Conservation (phyloP, 2,113 vertebrate species). For the Oophaga pumilio region DNA sequence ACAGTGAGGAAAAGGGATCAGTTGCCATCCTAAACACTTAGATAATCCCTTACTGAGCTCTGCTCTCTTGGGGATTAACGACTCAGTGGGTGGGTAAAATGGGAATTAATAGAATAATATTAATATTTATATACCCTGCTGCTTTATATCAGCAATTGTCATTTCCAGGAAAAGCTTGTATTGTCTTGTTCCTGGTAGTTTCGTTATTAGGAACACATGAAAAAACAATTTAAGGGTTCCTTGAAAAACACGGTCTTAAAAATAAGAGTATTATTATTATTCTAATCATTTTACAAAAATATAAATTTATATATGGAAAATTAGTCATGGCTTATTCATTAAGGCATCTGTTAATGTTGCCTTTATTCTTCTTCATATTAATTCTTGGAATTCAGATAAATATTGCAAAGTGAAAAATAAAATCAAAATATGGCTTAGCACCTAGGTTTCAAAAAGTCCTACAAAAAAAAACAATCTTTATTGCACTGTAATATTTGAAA, state of each 20-base stretch:
- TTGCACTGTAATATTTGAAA: too few species aligned
- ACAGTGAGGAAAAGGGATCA: slow-evolving; percentile 68
- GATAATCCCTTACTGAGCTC: slow-evolving; percentile 52
- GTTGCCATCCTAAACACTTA: slow-evolving; percentile 60
- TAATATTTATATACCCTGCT: slow-evolving; percentile 49
- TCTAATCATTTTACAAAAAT: background rate
- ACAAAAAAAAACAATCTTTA: too few species aligned
- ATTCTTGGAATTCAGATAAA: background rate
- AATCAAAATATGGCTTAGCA: background rate
- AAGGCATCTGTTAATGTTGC: background rate
- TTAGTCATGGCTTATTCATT: background rate
- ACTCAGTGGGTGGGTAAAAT: slow-evolving; percentile 41
- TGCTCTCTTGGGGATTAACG: slow-evolving; percentile 41
- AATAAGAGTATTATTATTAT: background rate
- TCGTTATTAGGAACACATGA: background rate
- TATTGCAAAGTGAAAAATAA: background rate
- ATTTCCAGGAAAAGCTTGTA: slow-evolving; percentile 37
- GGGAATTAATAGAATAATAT: slow-evolving; percentile 44
- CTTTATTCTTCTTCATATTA: background rate
- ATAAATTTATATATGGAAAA: background rate
- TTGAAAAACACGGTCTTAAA: background rate
- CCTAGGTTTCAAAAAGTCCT: background rate
- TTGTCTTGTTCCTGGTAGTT: background rate
- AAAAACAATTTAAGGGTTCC: background rate
- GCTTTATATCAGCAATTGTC: slow-evolving; percentile 33